Base-by-base conservation (phyloP, 2,113 vertebrate species). In the Pteruthius melanotis region DNA sequence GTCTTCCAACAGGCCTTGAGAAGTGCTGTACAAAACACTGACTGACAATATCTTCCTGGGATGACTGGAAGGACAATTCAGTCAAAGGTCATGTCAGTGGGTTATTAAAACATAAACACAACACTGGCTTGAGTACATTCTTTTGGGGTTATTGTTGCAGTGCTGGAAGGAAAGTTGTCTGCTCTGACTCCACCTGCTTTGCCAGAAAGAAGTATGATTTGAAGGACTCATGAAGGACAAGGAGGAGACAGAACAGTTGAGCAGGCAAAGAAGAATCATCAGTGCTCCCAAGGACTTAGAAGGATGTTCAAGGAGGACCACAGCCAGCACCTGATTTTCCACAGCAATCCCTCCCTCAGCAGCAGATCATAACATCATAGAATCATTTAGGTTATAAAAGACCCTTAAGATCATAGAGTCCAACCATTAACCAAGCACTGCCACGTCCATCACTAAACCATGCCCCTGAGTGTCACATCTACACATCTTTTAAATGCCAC, bases 51-150 rank as follows among this genome's bases (percentile, higher is more conserved):
- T 85, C 78, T 90, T 82, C 45, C 57, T 76, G 53, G 65, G 70
- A 49, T 56, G 57, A 61, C 37, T 85, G 63, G 59, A 92, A 92
- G 64, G 68, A 65, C 89, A 74, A 27, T 45, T 79, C 50, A 85
- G 74, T 16, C 83, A 80, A 77, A 94, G 88, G 82, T 88, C 85
- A 39, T 9, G 15, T 49, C 75, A 75, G 70, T 42, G 17, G 74
- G 47, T 90, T 90, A 83, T 96, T 93, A 88, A 86, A 95, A 69
- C 42, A n/a, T 72, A 85, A 88, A 92, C n/a, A 65, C 10, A 56
- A 61, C 15, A 13, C 19, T 44, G 47, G 45, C 70, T 83, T 4
- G 1, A 80, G 20, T 59, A 45, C 79, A 80, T 95, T 93, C 75
- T 61, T 93, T 50, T 39, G 65, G 19, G n/a, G 89, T 95, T 71